Base-by-base conservation (phyloP, 1,140 invertebrate genomes). In the Brachystomella parvula region DNA sequence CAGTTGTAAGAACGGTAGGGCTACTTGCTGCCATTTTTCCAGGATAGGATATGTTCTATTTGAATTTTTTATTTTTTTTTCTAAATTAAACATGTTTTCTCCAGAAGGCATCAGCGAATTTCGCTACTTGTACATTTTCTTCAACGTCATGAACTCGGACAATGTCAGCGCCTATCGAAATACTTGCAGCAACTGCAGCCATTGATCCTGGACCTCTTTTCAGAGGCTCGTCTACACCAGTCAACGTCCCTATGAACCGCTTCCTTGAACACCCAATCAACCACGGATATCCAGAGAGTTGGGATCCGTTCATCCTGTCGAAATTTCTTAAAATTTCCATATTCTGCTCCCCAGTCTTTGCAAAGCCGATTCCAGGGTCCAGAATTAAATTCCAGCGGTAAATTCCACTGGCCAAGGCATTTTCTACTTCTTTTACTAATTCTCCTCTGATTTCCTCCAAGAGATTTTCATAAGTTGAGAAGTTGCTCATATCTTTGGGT, bases 61-160 rank as follows among this genome's bases (percentile, higher is more conserved):
- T n/a, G n/a, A n/a, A n/a, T n/a, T n/a, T n/a, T n/a, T n/a, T n/a
- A n/a, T n/a, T n/a, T n/a, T n/a, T n/a, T n/a, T n/a, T n/a, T n/a
- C n/a, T n/a, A n/a, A n/a, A n/a, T n/a, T n/a, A n/a, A n/a, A n/a
- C n/a, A n/a, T n/a, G n/a, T 24, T 53, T 53, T 24, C 49, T 15
- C 49, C 49, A 53, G 24, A 53, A 53, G 3, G 49, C 49, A 53
- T 53, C 49, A 6, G 49, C 49, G 24, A 53, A 53, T 24, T 53
- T 53, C 24, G 49, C 49, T 19, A 24, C 49, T 53, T 53, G 49
- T 17, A 53, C 21, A 24, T 53, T 53, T 53, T 53, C 49, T 6
- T 6, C 49, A 17, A 53, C 49, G 49, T 53, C 49, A 24, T 53
- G 49, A 24, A 53, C 49, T 15, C 49, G 9, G 6, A 53, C 49